A percentile compares a stretch with the other conserved stretches of the same genome.
Conservation (phyloP, 1,140 invertebrate species). For the Himalopsyche phryganea region DNA sequence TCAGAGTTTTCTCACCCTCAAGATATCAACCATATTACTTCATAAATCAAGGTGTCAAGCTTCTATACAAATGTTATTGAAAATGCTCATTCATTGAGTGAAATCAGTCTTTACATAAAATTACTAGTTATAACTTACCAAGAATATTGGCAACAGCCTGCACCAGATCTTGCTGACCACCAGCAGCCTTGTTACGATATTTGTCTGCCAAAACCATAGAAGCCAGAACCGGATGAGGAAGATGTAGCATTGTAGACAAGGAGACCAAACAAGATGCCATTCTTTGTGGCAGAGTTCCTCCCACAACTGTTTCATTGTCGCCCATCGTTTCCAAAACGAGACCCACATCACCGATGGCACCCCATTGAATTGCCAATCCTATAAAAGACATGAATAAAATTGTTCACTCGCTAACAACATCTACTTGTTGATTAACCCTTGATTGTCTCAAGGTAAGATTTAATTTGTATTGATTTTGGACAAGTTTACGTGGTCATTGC, state of each 20-base stretch:
- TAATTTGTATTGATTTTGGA: too few relatives aligned
- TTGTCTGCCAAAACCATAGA: constrained; percentile 80
- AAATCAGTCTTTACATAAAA: too few relatives aligned
- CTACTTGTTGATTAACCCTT: too few relatives aligned
- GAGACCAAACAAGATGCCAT: constrained; percentile 83
- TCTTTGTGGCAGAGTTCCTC: constrained; percentile 89
- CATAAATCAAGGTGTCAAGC: too few relatives aligned
- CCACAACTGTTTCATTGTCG: constrained; percentile 84
- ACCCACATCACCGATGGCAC: constrained; percentile 95
- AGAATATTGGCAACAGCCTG: constrained; percentile 81
- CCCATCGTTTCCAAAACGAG: constrained; percentile 84
- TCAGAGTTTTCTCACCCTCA: too few relatives aligned
- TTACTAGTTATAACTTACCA: constrained; percentile 55
- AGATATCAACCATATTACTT: too few relatives aligned
- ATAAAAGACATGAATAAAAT: constrained; percentile 33
- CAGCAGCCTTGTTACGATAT: constrained; percentile 53
- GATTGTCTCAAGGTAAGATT: too few relatives aligned
- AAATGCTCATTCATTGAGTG: too few relatives aligned
- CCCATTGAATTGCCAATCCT: constrained; percentile 92
- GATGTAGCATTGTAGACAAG: constrained; percentile 85
- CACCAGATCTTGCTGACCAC: constrained; percentile 57
- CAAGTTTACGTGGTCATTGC: too few relatives aligned
- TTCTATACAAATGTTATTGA: too few relatives aligned
- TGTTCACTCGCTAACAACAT: too few relatives aligned
- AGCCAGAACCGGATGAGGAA: constrained; percentile 79